Evolutionary conservation across 2,888 invertebrate species (phyloP).

Genomic region (Drosophila aldrichi): DNA sequence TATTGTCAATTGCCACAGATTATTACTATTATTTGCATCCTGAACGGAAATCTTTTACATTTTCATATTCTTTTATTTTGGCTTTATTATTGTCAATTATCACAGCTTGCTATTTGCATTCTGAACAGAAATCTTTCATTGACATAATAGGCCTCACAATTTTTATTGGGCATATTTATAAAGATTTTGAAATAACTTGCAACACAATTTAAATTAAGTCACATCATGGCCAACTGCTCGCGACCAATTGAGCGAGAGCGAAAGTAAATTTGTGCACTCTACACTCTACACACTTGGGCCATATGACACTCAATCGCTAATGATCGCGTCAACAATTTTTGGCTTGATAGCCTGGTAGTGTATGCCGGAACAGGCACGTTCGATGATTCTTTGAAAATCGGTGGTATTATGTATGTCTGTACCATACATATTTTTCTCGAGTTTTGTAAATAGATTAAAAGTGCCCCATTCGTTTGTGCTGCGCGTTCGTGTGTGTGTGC

Average conservation of each 20-base stretch:
- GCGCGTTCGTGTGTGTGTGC: constrained; percentile 15
- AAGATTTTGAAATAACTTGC: constrained; percentile 33
- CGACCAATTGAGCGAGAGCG: constrained; percentile 52
- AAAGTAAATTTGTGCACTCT: constrained; percentile 59
- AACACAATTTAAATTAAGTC: constrained; percentile 60
- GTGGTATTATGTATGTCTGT: constrained; percentile 27
- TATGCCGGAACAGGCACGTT: constrained; percentile 51
- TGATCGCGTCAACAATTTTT: not conserved
- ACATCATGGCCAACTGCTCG: constrained; percentile 52
- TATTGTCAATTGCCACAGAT: no score
- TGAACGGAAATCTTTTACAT: not conserved
- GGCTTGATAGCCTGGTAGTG: constrained; percentile 20
- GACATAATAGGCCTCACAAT: not conserved
- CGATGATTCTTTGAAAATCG: constrained; percentile 33
- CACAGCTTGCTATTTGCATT: not conserved
- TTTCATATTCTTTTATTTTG: not conserved
- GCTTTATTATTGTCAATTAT: not conserved
- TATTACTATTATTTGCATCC: not conserved
- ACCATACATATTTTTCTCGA: constrained; percentile 46
- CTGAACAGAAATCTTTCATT: not conserved
- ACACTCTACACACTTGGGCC: constrained; percentile 32
- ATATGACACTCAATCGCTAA: constrained; percentile 34
- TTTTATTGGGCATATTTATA: constrained; percentile 12
- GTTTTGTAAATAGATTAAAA: constrained; percentile 75
- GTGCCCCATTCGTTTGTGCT: constrained; percentile 45